Base-by-base conservation (phyloP, 2,113 vertebrate species). In the Tupaia chinensis region DNA sequence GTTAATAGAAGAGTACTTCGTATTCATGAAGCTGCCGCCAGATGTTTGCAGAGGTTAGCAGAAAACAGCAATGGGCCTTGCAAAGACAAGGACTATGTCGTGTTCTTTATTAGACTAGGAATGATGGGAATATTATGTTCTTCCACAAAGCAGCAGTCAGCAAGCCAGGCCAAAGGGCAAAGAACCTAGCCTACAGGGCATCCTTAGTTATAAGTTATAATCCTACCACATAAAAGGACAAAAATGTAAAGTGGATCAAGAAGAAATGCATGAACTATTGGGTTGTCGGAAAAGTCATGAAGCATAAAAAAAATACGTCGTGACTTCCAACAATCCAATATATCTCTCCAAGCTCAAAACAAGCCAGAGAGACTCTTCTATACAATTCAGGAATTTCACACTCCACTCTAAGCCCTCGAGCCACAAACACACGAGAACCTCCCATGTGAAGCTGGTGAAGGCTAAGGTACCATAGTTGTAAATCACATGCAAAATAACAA, bases 401-500 rank as follows among this genome's bases (percentile, higher is more conserved):
- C 79, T 32, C 32, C 27, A 15, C 5, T 3, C 73, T 61, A 12
- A 83, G 3, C 20, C 3, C 0, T 92, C 23, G 68, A 79, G 15
- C 10, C 23, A 81, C 34, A 60, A 72, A 81, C 16, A 93, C 53
- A 91, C 23, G 84, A 93, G 89, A 92, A 1, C 1, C 3, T 3
- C 58, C 70, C n/a, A 22, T 69, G 65, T 54, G n/a, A 92, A 92
- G 88, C 83, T 44, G 63, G 61, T 95, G 83, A 93, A 95, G 7
- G 4, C 29, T 27, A 58, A 95, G 61, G 15, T 60, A 25, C 34
- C 10, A 65, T 54, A 29, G 19, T 63, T 95, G 63, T 74, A 66
- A 82, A 93, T 73, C 84, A 11, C 85, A 79, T 56, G 17, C 10
- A 5, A 95, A 93, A 95, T 84, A 86, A 88, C 15, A 80, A 94